These are phyloP conservation scores for Eospalax fontanierii DNA, from an alignment of 2,797 vertebrate species.

Conservation along the genomic window DNA sequence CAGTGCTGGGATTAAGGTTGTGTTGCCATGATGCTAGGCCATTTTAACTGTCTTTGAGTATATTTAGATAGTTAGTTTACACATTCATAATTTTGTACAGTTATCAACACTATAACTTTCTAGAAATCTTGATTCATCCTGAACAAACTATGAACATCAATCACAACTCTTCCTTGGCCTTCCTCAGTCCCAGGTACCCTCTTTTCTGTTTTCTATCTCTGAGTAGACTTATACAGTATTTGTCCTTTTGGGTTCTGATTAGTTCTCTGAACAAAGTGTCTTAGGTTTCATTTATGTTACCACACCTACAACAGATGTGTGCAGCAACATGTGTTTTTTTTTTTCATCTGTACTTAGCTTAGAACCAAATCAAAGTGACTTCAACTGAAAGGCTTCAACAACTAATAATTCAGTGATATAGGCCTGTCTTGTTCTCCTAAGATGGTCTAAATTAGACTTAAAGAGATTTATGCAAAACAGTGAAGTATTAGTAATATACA, in stretches of 20 bases:
- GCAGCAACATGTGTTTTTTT: background rate
- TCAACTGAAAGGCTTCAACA: background rate
- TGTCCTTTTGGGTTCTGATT: background rate
- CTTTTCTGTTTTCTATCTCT: background rate
- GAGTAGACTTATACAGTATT: background rate
- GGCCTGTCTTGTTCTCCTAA: conserved; percentile 12
- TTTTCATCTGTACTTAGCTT: background rate
- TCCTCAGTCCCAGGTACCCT: background rate
- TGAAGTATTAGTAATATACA: conserved; percentile 33
- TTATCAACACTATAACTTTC: background rate
- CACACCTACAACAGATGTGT: background rate
- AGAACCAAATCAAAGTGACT: conserved; percentile 1
- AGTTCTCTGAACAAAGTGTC: conserved; percentile 13
- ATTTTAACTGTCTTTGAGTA: background rate
- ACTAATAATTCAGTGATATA: conserved; percentile 43
- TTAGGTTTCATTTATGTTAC: background rate
- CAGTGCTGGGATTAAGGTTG: no score
- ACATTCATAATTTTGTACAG: background rate
- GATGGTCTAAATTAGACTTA: conserved; percentile 59
- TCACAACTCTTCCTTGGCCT: background rate
- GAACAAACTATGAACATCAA: background rate
- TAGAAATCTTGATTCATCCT: background rate
- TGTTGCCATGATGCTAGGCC: background rate
- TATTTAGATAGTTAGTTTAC: background rate
- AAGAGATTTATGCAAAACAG: conserved; percentile 56